These are phyloP conservation scores for Microchirus variegatus DNA, from an alignment of 2,797 vertebrate species.

Conservation along the genomic window DNA sequence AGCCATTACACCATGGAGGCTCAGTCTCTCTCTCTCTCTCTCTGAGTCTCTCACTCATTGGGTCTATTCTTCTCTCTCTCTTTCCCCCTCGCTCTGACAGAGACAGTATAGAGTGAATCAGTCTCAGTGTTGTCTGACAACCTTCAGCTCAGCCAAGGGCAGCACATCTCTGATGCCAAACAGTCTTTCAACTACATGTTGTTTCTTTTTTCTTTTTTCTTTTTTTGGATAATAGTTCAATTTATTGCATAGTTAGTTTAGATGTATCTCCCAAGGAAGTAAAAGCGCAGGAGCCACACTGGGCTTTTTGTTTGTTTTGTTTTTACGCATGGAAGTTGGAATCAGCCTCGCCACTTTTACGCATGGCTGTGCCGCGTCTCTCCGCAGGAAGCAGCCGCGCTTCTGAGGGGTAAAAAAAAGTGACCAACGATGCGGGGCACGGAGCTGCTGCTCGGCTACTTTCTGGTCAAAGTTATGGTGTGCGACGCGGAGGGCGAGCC, in stretches of 20 bases:
- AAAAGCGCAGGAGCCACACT: not conserved
- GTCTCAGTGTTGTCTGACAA: slow-evolving; percentile 44
- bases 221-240: not conserved
- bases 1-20: slow-evolving; percentile 20
- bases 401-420: slow-evolving; percentile 39
- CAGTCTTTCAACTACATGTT: not conserved
- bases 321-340: slow-evolving; percentile 69
- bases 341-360: slow-evolving; percentile 53
- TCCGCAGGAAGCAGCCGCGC: slow-evolving; percentile 49
- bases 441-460: slow-evolving; percentile 86
- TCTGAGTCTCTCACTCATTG: slow-evolving; percentile 42
- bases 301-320: not conserved
- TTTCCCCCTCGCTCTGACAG: slow-evolving; percentile 18
- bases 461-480: slow-evolving; percentile 89
- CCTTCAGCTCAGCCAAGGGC: slow-evolving; percentile 46
- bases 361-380: slow-evolving; percentile 64
- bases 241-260: not conserved
- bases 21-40: slow-evolving; percentile 27
- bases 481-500: slow-evolving; percentile 90
- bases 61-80: slow-evolving; percentile 38
- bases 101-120: slow-evolving; percentile 36
- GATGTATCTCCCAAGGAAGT: not conserved
- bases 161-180: slow-evolving; percentile 34
- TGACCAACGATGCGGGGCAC: slow-evolving; percentile 68
- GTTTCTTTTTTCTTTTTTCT: not conserved